Evolutionary conservation across 2,113 vertebrate genomes (phyloP).

Genomic region (Neomonachus schauinslandi): DNA sequence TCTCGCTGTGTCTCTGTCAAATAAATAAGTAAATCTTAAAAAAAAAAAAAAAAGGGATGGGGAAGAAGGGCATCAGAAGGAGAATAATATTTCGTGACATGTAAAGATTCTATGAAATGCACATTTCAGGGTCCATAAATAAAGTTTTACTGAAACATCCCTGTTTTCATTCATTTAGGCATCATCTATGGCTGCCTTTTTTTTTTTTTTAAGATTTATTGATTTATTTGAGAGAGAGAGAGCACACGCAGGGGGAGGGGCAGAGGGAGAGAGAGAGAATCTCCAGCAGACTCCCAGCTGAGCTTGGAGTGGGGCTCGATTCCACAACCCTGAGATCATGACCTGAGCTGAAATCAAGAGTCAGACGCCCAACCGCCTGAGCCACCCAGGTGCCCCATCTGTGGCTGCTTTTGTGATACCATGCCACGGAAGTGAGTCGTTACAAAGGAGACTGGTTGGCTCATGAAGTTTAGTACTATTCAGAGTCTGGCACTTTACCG

Average conservation of each 20-base stretch:
- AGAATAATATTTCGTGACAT: not conserved
- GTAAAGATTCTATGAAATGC: conserved; percentile 4
- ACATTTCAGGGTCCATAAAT: not conserved
- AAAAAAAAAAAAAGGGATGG: no score
- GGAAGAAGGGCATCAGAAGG: not conserved
- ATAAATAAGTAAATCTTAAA: no score
- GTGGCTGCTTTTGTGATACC: not conserved
- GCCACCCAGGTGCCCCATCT: not conserved
- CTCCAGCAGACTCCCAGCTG: not conserved
- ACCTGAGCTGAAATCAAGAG: not conserved
- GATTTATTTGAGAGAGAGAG: not conserved
- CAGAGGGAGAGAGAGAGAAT: not conserved
- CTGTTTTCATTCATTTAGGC: not conserved
- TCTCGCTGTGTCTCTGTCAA: no score
- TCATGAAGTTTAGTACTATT: not conserved
- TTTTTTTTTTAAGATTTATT: not conserved
- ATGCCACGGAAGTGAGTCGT: not conserved
- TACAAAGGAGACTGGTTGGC: not conserved
- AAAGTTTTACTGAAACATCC: not conserved
- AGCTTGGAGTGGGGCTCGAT: not conserved
- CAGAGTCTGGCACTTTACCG: not conserved
- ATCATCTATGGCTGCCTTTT: not conserved
- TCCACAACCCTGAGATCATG: not conserved
- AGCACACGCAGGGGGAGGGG: not conserved
- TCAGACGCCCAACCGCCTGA: not conserved